Percentiles rank a stretch among this genome's conserved stretches.
Conservation (phyloP, 1,140 invertebrate species). For the Cydia pomonella region DNA sequence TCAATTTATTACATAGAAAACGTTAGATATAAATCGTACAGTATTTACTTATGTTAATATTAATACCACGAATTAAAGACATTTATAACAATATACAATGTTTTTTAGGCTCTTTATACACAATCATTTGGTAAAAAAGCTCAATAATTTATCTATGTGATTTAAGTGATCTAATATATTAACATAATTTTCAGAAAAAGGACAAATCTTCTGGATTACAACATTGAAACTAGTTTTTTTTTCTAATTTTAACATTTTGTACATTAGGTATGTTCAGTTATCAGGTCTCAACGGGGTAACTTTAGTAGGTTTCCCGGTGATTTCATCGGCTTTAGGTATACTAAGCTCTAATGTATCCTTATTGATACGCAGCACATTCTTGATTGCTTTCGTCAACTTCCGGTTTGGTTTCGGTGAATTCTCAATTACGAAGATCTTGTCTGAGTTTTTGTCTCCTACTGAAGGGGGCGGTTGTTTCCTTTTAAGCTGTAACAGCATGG, state of each 20-base stretch:
- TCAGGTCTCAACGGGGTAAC: slow-evolving; percentile 64
- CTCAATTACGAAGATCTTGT: slow-evolving; percentile 68
- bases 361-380: slow-evolving; percentile 68
- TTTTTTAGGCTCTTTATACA: background rate
- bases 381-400: slow-evolving; percentile 58
- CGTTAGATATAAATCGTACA: background rate
- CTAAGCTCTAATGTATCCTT: slow-evolving; percentile 65
- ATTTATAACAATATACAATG: background rate
- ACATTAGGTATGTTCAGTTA: background rate
- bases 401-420: slow-evolving; percentile 55
- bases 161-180: too few species aligned
- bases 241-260: too few species aligned
- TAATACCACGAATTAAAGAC: background rate
- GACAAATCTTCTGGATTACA: too few species aligned
- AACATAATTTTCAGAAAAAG: too few species aligned
- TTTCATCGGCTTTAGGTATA: slow-evolving; percentile 60
- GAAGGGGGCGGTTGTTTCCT: slow-evolving; percentile 40
- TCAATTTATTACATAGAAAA: background rate
- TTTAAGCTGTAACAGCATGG: slow-evolving; percentile 47
- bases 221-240: too few species aligned
- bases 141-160: too few species aligned
- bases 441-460: slow-evolving; percentile 51
- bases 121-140: background rate
- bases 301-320: slow-evolving; percentile 68
- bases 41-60: background rate